Base-by-base conservation (phyloP, 2,888 invertebrate species). In the Hyposoter didymator region DNA sequence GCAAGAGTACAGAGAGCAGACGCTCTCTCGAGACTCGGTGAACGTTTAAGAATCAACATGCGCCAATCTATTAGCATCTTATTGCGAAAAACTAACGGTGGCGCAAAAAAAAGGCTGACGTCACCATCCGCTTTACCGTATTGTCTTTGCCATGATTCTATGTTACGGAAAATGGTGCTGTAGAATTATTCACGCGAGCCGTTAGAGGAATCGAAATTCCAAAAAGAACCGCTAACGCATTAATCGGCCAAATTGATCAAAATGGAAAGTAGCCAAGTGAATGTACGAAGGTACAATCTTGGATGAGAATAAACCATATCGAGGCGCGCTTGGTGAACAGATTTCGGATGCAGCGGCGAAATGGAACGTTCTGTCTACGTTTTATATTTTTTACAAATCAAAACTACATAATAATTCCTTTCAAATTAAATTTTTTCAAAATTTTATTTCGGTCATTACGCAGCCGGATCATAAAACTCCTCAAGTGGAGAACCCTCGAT, bases 41-140 rank as follows among this genome's bases (percentile, higher is more conserved):
- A 39, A 43, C 78, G 70, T 43, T 67, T 43, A 45, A 74, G 64
- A 74, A 78, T 64, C 52, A 79, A 83, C 78, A 87, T 87, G 86
- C 88, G 87, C 90, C 88, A 89, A 88, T 86, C 87, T 49, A 85
- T 89, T 90, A 88, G 89, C 84, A 43, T 79, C 62, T 74, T 8
- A 45, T 64, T 72, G 74, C 59, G 74, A 84, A 47, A 70, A 35
- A 49, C 39, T 66, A 67, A 14, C 64, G 49, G 32, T 47, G 39
- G 39, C 22, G 43, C 45, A 39, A 6, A 45, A 74, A 74, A 52
- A 59, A 66, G 17, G 14, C 14, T 19, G 52, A 72, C 52, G 52
- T 55, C 52, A 10, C 47, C 32, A 55, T 17, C 14, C 39, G 39
- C 14, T 10, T 55, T 35, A 4, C 8, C 55, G 55, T 73, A 28